Base-by-base conservation (phyloP, 1,140 invertebrate genomes). In the Sycophila sp. region DNA sequence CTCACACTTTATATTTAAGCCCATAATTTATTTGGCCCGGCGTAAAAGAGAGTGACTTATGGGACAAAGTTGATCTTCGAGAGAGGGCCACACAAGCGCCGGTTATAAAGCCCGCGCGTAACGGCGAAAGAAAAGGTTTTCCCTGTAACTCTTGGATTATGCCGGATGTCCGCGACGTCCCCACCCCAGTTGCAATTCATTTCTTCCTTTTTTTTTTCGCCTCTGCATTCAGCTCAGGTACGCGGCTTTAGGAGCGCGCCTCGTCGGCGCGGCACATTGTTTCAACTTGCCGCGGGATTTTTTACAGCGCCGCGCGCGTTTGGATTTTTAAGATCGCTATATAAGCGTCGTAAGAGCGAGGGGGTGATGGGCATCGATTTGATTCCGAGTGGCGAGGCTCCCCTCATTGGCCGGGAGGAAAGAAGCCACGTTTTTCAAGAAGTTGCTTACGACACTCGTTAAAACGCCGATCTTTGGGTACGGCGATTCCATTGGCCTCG, bases 61-160 rank as follows among this genome's bases (percentile, higher is more conserved):
- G 66, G 26, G 60, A 68, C 24, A 65, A 60, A 75, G 72, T 73
- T 73, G 65, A 69, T 63, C 62, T 55, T 55, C 45, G 47, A 42
- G 40, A 71, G 47, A 69, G 66, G n/a, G 58, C 22, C 24, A 26
- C 45, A 28, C 47, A 58, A 40, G 36, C 19, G 55, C 17, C 53
- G 38, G 51, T 42, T 66, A 67, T 73, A 42, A 32, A 36, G 36
- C 19, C 36, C 26, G 26, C n/a, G 73, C 64, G 70, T 45, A 70
- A 53, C 65, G 73, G 64, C 40, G 64, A 58, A 58, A 73, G 55
- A 73, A 81, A 77, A 81, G 79, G 79, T 71, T 81, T 81, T 80
- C 71, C 66, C 58, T 81, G 80, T 81, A 81, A 76, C 69, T 70
- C 74, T 65, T 75, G 74, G 77, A 76, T 78, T 73, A 75, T 73